Conservation (phyloP, 1,140 invertebrate species). For the Eupristina koningsbergeri region DNA sequence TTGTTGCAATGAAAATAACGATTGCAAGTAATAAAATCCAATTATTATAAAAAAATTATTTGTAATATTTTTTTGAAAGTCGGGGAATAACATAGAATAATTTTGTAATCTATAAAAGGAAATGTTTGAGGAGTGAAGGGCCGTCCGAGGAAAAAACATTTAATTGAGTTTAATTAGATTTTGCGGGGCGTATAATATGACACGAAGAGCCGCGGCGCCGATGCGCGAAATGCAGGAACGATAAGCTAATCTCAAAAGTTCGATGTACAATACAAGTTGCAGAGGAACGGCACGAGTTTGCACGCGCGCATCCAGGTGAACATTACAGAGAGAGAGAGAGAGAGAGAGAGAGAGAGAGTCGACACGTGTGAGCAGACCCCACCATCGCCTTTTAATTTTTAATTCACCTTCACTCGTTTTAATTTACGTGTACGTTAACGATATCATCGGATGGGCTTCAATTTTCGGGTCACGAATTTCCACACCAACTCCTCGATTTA, state of each 20-base stretch:
- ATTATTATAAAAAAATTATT: no score
- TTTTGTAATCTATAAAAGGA: background rate
- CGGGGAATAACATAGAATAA: background rate
- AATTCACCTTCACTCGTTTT: no score
- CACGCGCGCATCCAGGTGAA: conserved; percentile 24
- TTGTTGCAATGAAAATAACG: no score
- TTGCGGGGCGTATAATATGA: background rate
- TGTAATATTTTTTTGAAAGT: no score
- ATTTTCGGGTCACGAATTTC: no score
- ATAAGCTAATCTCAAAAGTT: background rate
- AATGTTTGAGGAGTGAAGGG: no score
- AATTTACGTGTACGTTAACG: no score
- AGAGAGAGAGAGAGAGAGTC: no score
- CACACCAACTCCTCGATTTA: no score
- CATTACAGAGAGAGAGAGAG: background rate
- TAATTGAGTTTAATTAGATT: conserved; percentile 22
- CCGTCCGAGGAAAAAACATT: background rate
- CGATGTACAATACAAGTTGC: background rate
- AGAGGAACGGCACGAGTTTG: background rate
- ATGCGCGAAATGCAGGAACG: background rate
- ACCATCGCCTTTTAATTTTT: background rate
- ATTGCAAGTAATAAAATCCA: no score
- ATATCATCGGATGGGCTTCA: no score
- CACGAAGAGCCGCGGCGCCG: background rate
- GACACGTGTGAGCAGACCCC: conserved; percentile 11